A percentile compares a stretch with the other conserved stretches of the same genome.
These are phyloP conservation scores for Cantharis nigra DNA, from an alignment of 2,888 invertebrate species.

Conservation along the genomic window DNA sequence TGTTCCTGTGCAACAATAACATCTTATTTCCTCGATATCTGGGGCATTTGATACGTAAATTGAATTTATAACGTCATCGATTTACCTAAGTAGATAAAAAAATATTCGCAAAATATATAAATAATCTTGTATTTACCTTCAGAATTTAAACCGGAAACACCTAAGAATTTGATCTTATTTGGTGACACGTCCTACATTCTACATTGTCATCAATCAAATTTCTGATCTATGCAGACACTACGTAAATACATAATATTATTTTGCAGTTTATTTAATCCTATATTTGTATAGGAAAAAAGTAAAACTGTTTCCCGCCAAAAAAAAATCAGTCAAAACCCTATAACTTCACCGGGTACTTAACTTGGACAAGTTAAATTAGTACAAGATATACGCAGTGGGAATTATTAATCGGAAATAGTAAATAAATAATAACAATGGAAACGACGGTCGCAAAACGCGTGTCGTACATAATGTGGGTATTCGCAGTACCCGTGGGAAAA, in stretches of 20 bases:
- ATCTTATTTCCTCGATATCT: neutral
- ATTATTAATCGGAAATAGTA: conserved; percentile 8
- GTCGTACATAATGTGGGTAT: conserved; percentile 19
- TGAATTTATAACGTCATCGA: neutral
- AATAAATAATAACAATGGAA: conserved; percentile 3
- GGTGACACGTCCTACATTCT: neutral
- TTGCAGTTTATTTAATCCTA: too few species aligned
- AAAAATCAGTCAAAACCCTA: too few species aligned
- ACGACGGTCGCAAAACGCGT: conserved; percentile 34
- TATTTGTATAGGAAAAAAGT: too few species aligned
- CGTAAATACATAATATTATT: too few species aligned
- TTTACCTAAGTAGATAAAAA: neutral
- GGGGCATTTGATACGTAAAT: neutral
- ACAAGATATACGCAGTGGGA: neutral
- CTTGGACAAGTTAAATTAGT: neutral
- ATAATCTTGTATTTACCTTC: neutral
- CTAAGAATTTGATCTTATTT: neutral
- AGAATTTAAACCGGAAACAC: neutral
- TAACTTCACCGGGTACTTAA: neutral
- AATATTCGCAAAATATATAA: neutral
- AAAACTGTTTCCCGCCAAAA: too few species aligned
- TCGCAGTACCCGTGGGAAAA: conserved; percentile 35
- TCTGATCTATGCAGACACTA: neutral
- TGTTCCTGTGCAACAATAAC: neutral
- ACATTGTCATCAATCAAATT: neutral